Conservation (phyloP, 2,888 invertebrate species). For the Metopia argyrocephala region DNA sequence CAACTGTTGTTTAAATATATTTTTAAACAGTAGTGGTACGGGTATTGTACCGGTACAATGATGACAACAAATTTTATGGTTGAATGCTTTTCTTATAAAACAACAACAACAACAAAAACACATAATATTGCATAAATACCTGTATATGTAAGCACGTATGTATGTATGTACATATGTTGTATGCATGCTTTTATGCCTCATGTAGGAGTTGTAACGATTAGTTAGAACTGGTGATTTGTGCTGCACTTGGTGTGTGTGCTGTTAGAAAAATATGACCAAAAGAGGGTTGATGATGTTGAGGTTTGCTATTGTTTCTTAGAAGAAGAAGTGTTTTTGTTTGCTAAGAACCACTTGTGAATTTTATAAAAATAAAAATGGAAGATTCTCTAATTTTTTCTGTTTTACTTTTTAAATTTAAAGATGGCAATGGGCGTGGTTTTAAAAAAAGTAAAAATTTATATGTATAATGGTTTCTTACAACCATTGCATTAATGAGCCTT, state of each 20-base stretch:
- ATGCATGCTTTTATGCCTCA: no score
- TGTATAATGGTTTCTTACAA: no score
- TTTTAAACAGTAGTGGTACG: background rate
- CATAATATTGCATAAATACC: background rate
- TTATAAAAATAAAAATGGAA: background rate
- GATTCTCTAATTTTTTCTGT: background rate
- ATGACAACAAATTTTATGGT: background rate
- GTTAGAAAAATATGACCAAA: constrained; percentile 14
- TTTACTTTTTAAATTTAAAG: background rate
- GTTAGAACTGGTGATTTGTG: background rate
- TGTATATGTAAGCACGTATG: background rate
- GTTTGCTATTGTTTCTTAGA: constrained; percentile 32
- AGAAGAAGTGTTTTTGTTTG: no score
- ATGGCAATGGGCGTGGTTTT: background rate
- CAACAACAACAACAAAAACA: background rate
- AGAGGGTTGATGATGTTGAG: constrained; percentile 41
- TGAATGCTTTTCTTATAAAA: background rate
- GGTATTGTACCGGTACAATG: background rate
- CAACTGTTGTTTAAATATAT: no score
- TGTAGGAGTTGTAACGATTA: no score
- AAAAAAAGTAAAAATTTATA: background rate
- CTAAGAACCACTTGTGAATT: background rate
- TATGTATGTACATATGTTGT: no score
- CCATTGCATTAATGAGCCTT: no score
- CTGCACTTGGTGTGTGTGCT: background rate